Evolutionary conservation across 2,888 invertebrate species (phyloP), one percentile per base, ranked within the genome.

Genomic region (Brachypterus glaber): DNA sequence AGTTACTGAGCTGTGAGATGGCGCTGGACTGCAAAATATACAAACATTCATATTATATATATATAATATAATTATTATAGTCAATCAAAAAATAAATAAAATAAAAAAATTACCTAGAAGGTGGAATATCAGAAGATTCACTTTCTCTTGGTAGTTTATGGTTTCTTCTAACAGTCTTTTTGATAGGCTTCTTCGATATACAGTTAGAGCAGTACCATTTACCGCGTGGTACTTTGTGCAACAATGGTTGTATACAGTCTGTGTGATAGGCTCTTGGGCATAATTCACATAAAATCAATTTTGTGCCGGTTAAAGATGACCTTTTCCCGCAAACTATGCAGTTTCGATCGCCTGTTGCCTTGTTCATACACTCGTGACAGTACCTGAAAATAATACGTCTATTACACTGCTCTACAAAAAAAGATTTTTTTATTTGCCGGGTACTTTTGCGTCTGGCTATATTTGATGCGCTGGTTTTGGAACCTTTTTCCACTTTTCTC

Each of bases 341-440:
- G 59, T 90, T 89, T 39, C 89, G 76, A 58, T 89, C 87, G 17
- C 91, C 91, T 15, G 91, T 86, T 3, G 89, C 91, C 68, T 91
- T 89, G 67, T 89, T 88, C 68, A 87, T 80, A 67, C 95, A 96
- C 60, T 91, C 91, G 72, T 85, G 91, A 67, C 95, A 96, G 66
- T 90, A 96, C 87, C 87, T 87, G 50, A 2, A 39, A 38, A 30
- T 39, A 32, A 27, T 9, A n/a, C n/a, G n/a, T n/a, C n/a, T n/a
- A n/a, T n/a, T n/a, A n/a, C n/a, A n/a, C n/a, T n/a, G n/a, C n/a
- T n/a, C n/a, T n/a, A n/a, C n/a, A n/a, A n/a, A n/a, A n/a, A n/a
- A n/a, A n/a, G n/a, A n/a, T n/a, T n/a, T n/a, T n/a, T n/a, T n/a
- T n/a, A n/a, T n/a, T n/a, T n/a, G n/a, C n/a, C n/a, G n/a, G n/a